Evolutionary conservation across 92 coral and sea anemone species (phyloP), one percentile per base, ranked within the genome.

Genomic region (Plumapathes pennacea): DNA sequence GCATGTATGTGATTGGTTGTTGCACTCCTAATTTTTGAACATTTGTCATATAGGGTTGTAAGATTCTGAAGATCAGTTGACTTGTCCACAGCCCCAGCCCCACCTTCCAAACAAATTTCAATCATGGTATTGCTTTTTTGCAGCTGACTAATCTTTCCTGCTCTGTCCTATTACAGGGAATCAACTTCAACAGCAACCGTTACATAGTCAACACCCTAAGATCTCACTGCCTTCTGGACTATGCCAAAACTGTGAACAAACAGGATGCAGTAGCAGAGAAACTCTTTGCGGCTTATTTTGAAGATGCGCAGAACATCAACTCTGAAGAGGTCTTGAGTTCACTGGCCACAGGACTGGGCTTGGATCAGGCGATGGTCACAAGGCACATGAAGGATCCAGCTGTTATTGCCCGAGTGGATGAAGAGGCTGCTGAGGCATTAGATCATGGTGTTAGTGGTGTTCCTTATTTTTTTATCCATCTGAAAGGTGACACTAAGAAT

Each of bases 161-260:
- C 25, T 20, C 53, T n/a, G 26, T 21, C 46, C 14, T n/a, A 21
- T 20, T 30, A n/a, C 39, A 88, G 98, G 98, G 96, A 41, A 71
- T 92, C 46, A 69, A 67, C 25, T 92, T 92, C 59, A 80, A 64
- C 60, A 32, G 71, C 17, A 60, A 63, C 31, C 89, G 98, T 13
- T 33, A 45, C 33, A 72, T 92, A 13, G 85, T 89, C 30, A 88
- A 84, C 94, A 80, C 96, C 3, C 71, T 87, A 22, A 92, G 77
- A 25, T 88, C 98, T 13, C 98, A 92, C 57, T 92, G 98, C 56
- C 90, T 92, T 33, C 57, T 92, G 54, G 96, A 92, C 63, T 92
- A 92, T 72, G 98, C 98, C 4, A 79, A 76, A 39, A 40, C 78
- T 1, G 69, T 57, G 15, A 79, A 80, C 14, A 88, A 92, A 52